phyloP scores from a whole-genome alignment of 2,113 vertebrate species.

The Siniperca knerii region DNA sequence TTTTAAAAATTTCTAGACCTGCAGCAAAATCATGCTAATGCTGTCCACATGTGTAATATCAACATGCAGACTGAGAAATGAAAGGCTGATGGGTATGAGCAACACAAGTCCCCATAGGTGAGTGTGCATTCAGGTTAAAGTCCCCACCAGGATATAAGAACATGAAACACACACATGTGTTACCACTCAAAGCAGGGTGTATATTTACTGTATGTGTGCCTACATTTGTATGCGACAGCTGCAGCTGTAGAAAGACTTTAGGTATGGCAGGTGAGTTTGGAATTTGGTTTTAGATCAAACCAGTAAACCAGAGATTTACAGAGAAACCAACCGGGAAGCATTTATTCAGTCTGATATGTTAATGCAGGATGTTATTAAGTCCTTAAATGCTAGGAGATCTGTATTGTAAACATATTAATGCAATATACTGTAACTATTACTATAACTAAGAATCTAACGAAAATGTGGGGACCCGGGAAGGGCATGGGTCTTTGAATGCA shows the following conservation, averaged over 20 bases:
- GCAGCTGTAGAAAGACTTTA: background rate
- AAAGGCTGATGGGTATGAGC: background rate
- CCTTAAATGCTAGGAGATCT: background rate
- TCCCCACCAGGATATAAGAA: no score
- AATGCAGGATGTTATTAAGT: background rate
- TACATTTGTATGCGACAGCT: background rate
- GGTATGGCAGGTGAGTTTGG: background rate
- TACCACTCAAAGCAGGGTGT: background rate
- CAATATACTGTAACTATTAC: no score
- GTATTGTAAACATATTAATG: background rate
- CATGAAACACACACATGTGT: background rate
- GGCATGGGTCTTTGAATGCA: background rate
- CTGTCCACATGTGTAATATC: background rate
- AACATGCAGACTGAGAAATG: background rate
- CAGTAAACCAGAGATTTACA: background rate
- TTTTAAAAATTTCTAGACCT: background rate
- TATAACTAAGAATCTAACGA: background rate
- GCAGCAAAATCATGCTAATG: background rate
- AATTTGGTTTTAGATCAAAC: background rate
- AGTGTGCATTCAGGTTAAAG: no score
- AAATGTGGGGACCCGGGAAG: background rate
- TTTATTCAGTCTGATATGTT: background rate
- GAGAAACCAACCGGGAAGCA: background rate
- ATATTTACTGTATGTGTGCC: background rate
- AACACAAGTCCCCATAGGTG: background rate